phyloP scores from a whole-genome alignment of 1,140 invertebrate species.

The Neuroterus valhalla region DNA sequence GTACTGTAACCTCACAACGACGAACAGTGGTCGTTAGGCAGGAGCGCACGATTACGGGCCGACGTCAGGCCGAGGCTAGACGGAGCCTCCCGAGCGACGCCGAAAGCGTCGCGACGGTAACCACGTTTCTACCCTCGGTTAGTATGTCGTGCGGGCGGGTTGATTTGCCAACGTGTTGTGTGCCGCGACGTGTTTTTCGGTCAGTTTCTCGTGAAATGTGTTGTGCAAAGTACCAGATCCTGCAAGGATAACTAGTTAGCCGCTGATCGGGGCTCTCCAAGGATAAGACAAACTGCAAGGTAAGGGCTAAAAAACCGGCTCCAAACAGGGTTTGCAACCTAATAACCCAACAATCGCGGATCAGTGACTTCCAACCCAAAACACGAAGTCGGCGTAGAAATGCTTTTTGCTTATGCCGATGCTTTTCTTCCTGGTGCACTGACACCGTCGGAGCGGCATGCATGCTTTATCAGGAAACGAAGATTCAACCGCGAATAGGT shows the following conservation, averaged over 20 bases:
- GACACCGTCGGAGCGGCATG: conserved; percentile 10
- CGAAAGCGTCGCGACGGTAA: conserved; percentile 71
- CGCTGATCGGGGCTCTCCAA: conserved; percentile 15
- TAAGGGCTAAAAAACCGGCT: neutral
- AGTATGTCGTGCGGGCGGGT: conserved; percentile 69
- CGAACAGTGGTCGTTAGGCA: conserved; percentile 42
- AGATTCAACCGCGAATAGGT: conserved; percentile 10
- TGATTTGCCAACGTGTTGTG: conserved; percentile 60
- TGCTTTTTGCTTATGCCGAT: neutral
- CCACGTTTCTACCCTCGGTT: conserved; percentile 72
- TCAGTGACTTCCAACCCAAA: too few species aligned
- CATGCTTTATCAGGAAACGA: conserved; percentile 23
- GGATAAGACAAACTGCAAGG: neutral
- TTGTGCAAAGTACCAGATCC: conserved; percentile 28
- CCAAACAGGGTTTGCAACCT: neutral
- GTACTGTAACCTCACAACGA: conserved; percentile 37
- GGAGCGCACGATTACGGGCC: conserved; percentile 40
- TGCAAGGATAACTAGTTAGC: conserved; percentile 11
- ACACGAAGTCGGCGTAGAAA: neutral
- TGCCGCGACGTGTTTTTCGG: conserved; percentile 42
- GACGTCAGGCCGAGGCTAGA: conserved; percentile 34
- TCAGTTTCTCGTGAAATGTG: conserved; percentile 46
- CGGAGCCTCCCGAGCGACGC: conserved; percentile 59
- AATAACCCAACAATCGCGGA: neutral
- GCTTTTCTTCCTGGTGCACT: conserved; percentile 25